Percentiles rank a stretch among this genome's conserved stretches.
Evolutionary conservation across 2,113 vertebrate species (phyloP).

Genomic region (Siniperca chuatsi): DNA sequence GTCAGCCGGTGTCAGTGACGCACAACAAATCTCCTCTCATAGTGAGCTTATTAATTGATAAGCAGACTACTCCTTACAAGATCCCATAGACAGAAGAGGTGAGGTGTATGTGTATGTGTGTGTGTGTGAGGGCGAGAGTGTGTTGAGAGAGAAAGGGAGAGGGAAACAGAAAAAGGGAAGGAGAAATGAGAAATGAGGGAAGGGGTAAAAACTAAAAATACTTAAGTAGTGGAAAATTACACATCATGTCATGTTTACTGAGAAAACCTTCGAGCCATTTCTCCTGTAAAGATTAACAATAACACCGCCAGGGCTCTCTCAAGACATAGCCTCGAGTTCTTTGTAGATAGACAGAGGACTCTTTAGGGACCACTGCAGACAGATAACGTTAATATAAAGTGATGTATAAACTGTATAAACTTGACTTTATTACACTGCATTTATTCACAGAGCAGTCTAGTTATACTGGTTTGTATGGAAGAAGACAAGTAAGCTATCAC

Average conservation of each 20-base stretch:
- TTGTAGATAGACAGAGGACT: background rate
- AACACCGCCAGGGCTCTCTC: background rate
- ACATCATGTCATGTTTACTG: background rate
- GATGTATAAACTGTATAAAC: background rate
- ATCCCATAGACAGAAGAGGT: background rate
- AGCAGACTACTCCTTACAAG: constrained; percentile 41
- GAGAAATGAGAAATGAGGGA: background rate
- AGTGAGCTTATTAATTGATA: constrained; percentile 66
- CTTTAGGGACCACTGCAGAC: no score
- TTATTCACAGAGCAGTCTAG: background rate
- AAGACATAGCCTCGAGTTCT: background rate
- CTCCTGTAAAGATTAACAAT: background rate
- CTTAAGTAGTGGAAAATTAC: background rate
- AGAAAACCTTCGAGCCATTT: background rate
- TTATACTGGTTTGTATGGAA: background rate
- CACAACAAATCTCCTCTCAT: constrained; percentile 67
- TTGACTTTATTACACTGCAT: background rate
- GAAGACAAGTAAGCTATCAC: background rate
- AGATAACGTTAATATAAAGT: no score
- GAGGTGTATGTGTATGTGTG: background rate
- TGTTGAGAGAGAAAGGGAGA: no score
- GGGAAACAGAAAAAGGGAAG: background rate
- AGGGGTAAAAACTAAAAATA: background rate
- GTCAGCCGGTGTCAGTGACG: constrained; percentile 56
- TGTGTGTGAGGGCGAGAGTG: background rate